phyloP scores from a whole-genome alignment of 2,113 vertebrate genomes.

The Caranx melampygus region DNA sequence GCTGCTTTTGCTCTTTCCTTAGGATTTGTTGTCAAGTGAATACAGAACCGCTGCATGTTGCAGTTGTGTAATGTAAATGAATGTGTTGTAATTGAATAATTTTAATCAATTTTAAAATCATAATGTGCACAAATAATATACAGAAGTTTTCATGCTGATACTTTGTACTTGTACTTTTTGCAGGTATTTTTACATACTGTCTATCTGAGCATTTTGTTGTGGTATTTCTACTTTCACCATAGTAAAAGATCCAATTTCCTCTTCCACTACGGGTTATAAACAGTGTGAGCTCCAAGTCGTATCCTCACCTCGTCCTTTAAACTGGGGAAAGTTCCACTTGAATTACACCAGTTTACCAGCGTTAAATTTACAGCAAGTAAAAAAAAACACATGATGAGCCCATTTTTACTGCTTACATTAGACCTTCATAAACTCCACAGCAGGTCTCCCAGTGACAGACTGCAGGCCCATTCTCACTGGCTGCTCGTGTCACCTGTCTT shows the following conservation, averaged over 20 bases:
- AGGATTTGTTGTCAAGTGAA: neutral
- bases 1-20: neutral
- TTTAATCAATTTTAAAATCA: too few relatives aligned
- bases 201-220: neutral
- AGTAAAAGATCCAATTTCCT: neutral
- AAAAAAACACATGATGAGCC: conserved; percentile 15
- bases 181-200: too few relatives aligned
- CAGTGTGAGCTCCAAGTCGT: neutral
- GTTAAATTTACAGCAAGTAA: conserved; percentile 10
- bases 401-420: conserved; percentile 48
- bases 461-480: conserved; percentile 37
- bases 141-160: too few relatives aligned
- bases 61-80: too few relatives aligned
- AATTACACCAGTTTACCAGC: neutral
- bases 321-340: neutral
- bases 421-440: conserved; percentile 26
- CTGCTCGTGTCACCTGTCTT: neutral
- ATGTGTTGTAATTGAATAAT: too few relatives aligned
- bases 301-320: neutral
- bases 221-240: neutral
- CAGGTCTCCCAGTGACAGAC: conserved; percentile 12
- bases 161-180: too few relatives aligned
- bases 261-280: neutral
- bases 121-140: too few relatives aligned
- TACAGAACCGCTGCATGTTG: neutral